Evolutionary conservation across 1,140 invertebrate species (phyloP).

Genomic region (Psilanteris sp.): DNA sequence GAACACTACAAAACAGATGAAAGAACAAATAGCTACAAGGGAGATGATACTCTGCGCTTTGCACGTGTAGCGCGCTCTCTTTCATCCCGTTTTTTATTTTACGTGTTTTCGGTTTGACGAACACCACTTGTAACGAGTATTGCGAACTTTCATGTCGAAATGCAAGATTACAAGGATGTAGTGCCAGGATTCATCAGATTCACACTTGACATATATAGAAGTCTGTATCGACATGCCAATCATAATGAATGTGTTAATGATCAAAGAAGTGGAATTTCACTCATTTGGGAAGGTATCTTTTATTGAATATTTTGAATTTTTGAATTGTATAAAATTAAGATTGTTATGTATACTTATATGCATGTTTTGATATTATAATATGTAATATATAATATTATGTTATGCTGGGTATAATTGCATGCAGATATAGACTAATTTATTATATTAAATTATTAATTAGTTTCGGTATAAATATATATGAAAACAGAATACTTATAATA

Average conservation of each 20-base stretch:
- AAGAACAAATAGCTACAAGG: constrained; percentile 45
- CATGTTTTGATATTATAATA: too few species aligned
- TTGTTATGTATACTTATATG: constrained; percentile 5
- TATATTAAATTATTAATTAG: too few species aligned
- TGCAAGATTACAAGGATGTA: constrained; percentile 59
- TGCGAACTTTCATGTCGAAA: constrained; percentile 63
- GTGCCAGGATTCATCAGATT: constrained; percentile 68
- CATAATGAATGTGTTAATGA: constrained; percentile 74
- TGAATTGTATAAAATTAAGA: constrained; percentile 5
- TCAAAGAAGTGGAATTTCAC: constrained; percentile 72
- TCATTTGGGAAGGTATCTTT: too few species aligned
- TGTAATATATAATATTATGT: too few species aligned
- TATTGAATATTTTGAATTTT: constrained; percentile 36
- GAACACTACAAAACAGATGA: constrained; percentile 43
- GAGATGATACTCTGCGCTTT: constrained; percentile 38
- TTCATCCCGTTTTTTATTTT: constrained; percentile 39
- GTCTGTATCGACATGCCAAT: constrained; percentile 71
- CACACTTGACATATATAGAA: constrained; percentile 66
- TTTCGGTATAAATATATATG: too few species aligned
- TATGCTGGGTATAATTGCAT: too few species aligned
- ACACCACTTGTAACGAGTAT: constrained; percentile 54
- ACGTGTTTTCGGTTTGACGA: constrained; percentile 38
- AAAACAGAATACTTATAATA: too few species aligned
- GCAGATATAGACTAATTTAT: too few species aligned
- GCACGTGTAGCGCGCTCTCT: constrained; percentile 8